Evolutionary conservation across 1,140 invertebrate genomes (phyloP).

Genomic region (Metopolophium dirhodum): DNA sequence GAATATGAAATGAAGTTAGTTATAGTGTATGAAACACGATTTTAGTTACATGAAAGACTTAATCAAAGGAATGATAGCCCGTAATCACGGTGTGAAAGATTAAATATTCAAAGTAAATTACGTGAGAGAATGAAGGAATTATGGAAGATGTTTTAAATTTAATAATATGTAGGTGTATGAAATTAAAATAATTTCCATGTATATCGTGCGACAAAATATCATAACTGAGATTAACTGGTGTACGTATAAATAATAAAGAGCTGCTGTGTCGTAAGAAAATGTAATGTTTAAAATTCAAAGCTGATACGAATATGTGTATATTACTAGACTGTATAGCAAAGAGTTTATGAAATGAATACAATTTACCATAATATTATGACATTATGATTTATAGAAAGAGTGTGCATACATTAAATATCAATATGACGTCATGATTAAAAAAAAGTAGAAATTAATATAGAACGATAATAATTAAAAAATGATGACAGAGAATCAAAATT

Average conservation of each 20-base stretch:
- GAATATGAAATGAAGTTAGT: not conserved
- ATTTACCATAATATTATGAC: not conserved
- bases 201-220: not conserved
- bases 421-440: not conserved
- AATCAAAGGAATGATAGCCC: not conserved
- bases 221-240: conserved; percentile 1
- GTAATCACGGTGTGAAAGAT: not conserved
- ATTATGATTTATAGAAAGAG: not conserved
- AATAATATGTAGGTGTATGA: not conserved
- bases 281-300: not conserved
- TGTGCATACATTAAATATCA: not conserved
- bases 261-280: not conserved
- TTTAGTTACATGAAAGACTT: not conserved
- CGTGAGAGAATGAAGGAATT: not conserved
- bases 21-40: not conserved
- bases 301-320: not conserved
- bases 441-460: not conserved
- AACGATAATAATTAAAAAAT: not conserved
- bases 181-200: not conserved
- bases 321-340: not conserved
- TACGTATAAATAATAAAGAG: not conserved
- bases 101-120: not conserved
- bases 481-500: not conserved
- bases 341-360: not conserved
- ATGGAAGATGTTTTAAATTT: not conserved